Base-by-base conservation (phyloP, 2,113 vertebrate genomes). In the Cyanoramphus novaezelandiae region DNA sequence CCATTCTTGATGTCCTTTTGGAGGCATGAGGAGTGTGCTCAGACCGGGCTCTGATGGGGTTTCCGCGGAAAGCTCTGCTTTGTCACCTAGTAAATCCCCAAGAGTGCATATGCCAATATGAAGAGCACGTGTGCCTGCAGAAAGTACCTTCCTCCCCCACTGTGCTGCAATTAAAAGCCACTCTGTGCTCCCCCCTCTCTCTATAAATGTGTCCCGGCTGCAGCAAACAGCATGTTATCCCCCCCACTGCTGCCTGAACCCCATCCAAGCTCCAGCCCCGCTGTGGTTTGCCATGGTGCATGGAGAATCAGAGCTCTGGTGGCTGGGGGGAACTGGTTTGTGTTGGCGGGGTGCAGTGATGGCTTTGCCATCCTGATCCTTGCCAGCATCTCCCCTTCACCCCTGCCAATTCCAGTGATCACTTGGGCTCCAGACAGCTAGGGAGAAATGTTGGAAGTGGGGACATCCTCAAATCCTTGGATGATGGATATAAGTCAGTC, bases 61-160 rank as follows among this genome's bases (percentile, higher is more conserved):
- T 88, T 47, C 79, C 47, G 41, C n/a, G 62, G 70, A 90, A 93
- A 79, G 24, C 49, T 86, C 82, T 83, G 77, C 71, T 77, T 46
- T 82, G 68, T 89, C 80, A 64, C 80, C 92, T 82, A 53, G 52
- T 62, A 93, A 89, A 88, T 78, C 72, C 64, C 82, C 76, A 53
- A 44, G 69, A 89, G 63, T 1, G 5, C 10, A 3, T 44, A 69
- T 90, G 87, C 41, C 68, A 55, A 28, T 52, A 41, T 4, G 35
- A 81, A 37, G 67, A 79, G 29, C 72, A n/a, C 57, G 18, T 12
- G 10, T 1, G 4, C 29, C 83, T 68, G 69, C 60, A 88, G 85
- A 93, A 95, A 94, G 92, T 69, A 62, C 57, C 68, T 53, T 71
- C 37, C 74, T 82, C n/a, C 52, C 86, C 75, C 1, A 3, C 90